phyloP scores from a whole-genome alignment of 2,888 invertebrate genomes.

The Eugnorisma glareosa region DNA sequence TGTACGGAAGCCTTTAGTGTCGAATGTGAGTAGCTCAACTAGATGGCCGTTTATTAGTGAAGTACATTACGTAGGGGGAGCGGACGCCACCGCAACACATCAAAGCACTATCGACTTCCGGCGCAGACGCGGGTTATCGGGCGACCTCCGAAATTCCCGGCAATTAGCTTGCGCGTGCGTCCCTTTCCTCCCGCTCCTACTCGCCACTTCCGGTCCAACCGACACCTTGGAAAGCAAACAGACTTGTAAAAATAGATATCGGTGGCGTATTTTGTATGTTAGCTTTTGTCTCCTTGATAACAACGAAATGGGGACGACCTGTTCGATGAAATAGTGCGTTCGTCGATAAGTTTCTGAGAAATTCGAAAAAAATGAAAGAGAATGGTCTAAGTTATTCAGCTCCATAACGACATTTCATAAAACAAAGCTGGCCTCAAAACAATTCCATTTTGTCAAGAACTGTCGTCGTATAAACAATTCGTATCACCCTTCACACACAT shows the following conservation, averaged over 20 bases:
- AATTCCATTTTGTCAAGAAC: slow-evolving; percentile 38
- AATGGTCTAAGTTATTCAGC: slow-evolving; percentile 9
- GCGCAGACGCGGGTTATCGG: slow-evolving; percentile 87
- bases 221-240: slow-evolving; percentile 71
- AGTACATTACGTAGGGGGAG: slow-evolving; percentile 74
- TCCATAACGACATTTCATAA: slow-evolving; percentile 11
- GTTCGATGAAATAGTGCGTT: slow-evolving; percentile 15
- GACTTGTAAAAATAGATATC: slow-evolving; percentile 63
- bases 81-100: slow-evolving; percentile 85
- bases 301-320: slow-evolving; percentile 39
- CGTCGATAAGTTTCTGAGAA: background rate
- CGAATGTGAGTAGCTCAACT: slow-evolving; percentile 26
- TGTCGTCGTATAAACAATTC: slow-evolving; percentile 45
- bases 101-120: slow-evolving; percentile 89
- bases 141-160: slow-evolving; percentile 88
- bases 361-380: background rate
- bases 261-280: slow-evolving; percentile 49
- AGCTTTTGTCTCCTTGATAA: slow-evolving; percentile 41
- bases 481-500: slow-evolving; percentile 52
- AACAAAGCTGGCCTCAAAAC: slow-evolving; percentile 45
- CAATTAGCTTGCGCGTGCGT: slow-evolving; percentile 83
- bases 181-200: slow-evolving; percentile 78
- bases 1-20: background rate
- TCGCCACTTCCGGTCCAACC: slow-evolving; percentile 77
- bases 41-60: slow-evolving; percentile 68